Percentiles rank a stretch among this genome's conserved stretches.
These are phyloP conservation scores for Plotosus lineatus DNA, from an alignment of 2,113 vertebrate genomes.

Conservation along the genomic window DNA sequence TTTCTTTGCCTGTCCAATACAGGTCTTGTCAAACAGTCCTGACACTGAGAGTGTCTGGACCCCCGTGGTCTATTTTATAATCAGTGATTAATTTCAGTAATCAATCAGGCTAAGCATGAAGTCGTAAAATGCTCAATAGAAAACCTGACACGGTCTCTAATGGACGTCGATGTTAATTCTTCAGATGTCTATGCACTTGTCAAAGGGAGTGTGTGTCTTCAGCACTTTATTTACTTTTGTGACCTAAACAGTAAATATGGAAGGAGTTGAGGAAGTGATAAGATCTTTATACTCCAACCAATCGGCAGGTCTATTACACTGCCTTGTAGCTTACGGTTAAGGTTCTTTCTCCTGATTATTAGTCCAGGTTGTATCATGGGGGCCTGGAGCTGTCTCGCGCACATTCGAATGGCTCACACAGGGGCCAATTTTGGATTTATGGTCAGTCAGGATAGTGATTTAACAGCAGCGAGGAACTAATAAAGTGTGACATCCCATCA, in stretches of 20 bases:
- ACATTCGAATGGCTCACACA: not conserved
- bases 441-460: slow-evolving; percentile 11
- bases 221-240: not conserved
- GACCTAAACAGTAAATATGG: not conserved
- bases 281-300: not conserved
- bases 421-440: not conserved
- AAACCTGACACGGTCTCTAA: too few species aligned
- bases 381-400: not conserved
- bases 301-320: not conserved
- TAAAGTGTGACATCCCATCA: not conserved
- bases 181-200: too few species aligned
- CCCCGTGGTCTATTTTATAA: too few species aligned
- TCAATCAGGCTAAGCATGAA: not conserved
- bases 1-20: too few species aligned
- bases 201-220: too few species aligned
- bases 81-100: not conserved
- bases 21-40: too few species aligned
- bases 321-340: not conserved
- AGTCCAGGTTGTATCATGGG: not conserved
- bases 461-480: not conserved
- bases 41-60: too few species aligned
- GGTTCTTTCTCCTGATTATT: not conserved
- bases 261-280: not conserved
- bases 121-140: not conserved
- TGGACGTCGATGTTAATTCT: too few species aligned